Percentiles rank a stretch among this genome's conserved stretches.
Evolutionary conservation across 2,113 vertebrate genomes (phyloP).

Genomic region (Oncorhynchus masou): DNA sequence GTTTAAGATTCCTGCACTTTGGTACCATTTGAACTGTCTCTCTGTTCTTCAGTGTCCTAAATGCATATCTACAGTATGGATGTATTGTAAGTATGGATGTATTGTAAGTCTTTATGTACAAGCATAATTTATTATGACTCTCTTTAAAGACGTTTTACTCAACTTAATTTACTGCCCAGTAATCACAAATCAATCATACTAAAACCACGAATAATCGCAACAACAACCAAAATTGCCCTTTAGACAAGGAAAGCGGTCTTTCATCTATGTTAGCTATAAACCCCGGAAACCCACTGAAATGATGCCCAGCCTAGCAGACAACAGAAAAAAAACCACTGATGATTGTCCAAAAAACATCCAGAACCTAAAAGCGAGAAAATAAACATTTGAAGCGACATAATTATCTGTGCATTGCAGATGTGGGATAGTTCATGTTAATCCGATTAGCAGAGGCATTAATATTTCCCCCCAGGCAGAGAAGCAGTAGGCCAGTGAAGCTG

Average conservation of each 20-base stretch:
- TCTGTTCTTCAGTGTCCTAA: neutral
- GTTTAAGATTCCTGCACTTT: too few relatives aligned
- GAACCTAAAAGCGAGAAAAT: constrained; percentile 34
- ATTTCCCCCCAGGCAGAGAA: constrained; percentile 58
- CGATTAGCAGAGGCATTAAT: constrained; percentile 74
- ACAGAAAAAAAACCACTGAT: constrained; percentile 21
- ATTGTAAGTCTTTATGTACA: neutral
- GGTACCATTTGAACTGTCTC: too few relatives aligned
- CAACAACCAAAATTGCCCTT: neutral
- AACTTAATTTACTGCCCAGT: neutral
- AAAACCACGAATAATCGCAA: neutral
- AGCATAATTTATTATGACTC: neutral
- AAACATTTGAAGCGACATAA: constrained; percentile 66
- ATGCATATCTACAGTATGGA: too few relatives aligned
- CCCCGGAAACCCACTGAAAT: constrained; percentile 22
- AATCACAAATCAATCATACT: neutral
- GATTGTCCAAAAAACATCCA: constrained; percentile 41
- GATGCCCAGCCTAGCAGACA: constrained; percentile 2
- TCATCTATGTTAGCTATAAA: constrained; percentile 35
- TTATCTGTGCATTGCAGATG: constrained; percentile 76
- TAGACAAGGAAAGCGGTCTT: constrained; percentile 26
- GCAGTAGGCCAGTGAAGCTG: constrained; percentile 12
- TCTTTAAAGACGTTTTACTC: too few relatives aligned
- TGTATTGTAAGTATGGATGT: too few relatives aligned
- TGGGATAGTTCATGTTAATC: constrained; percentile 74